Evolutionary conservation across 2,888 invertebrate genomes (phyloP).

Genomic region (Orthosia gothica): DNA sequence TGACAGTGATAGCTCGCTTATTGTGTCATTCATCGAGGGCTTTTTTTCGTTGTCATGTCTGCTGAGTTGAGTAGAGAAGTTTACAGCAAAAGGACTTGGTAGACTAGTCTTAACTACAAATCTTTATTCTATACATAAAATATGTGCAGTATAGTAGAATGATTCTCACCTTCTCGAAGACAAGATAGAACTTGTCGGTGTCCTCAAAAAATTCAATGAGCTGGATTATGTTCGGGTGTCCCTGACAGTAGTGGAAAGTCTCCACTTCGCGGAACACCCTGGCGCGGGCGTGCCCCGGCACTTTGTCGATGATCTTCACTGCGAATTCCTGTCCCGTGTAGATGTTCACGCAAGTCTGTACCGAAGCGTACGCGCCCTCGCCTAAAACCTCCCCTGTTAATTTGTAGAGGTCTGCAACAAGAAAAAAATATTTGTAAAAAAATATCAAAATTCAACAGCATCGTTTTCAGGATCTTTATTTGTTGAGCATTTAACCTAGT

Average conservation of each 20-base stretch:
- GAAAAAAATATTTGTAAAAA: slow-evolving; percentile 24
- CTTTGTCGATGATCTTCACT: slow-evolving; percentile 99
- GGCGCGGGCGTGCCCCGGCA: slow-evolving; percentile 98
- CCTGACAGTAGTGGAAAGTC: slow-evolving; percentile 99
- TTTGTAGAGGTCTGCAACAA: slow-evolving; percentile 96
- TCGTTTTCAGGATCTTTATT: not conserved
- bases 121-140: slow-evolving; percentile 2
- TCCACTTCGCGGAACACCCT: slow-evolving; percentile 99
- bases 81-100: not conserved
- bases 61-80: not conserved
- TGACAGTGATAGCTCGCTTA: not conserved
- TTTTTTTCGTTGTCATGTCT: not conserved
- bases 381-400: slow-evolving; percentile 99
- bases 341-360: slow-evolving; percentile 97
- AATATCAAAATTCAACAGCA: not conserved
- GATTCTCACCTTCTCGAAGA: slow-evolving; percentile 97
- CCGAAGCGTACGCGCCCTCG: slow-evolving; percentile 99
- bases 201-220: slow-evolving; percentile 99
- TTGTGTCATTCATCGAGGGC: not conserved
- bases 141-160: not conserved
- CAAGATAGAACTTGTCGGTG: slow-evolving; percentile 98
- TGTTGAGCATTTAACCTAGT: slow-evolving; percentile 10
- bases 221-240: slow-evolving; percentile 99
- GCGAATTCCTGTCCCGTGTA: slow-evolving; percentile 98
- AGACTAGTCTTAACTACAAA: not conserved